phyloP scores from a whole-genome alignment of 2,113 vertebrate genomes.

The Malurus melanocephalus region DNA sequence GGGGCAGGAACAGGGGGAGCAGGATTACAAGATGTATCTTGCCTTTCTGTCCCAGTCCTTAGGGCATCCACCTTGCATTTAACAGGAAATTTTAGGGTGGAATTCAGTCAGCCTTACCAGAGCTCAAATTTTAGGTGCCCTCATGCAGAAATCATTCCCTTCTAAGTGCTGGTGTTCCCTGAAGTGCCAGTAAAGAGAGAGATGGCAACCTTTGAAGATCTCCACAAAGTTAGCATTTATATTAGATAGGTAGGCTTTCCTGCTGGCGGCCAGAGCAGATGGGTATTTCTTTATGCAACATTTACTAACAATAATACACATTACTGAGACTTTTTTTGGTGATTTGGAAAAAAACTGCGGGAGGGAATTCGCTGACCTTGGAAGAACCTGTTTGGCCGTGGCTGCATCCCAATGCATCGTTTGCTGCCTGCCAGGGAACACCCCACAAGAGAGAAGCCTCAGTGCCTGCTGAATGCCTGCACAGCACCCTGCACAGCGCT shows the following conservation, averaged over 20 bases:
- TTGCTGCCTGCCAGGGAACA: not conserved
- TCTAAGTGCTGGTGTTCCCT: not conserved
- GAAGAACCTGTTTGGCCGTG: not conserved
- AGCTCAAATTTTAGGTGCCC: not conserved
- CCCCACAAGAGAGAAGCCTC: not conserved
- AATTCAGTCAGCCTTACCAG: not conserved
- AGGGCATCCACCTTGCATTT: rapidly evolving
- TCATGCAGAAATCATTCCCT: not conserved
- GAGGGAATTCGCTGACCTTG: not conserved
- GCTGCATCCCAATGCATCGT: not conserved
- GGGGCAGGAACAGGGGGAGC: not conserved
- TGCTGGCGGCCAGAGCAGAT: not conserved
- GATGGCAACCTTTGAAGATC: not conserved
- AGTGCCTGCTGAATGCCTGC: not conserved
- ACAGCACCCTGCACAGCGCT: not conserved
- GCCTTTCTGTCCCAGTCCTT: not conserved
- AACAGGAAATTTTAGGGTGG: not conserved
- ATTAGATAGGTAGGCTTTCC: not conserved
- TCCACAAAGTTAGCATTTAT: not conserved
- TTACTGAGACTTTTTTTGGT: not conserved
- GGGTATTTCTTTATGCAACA: not conserved
- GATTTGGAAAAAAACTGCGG: not conserved
- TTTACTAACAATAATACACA: not conserved
- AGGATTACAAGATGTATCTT: not conserved
- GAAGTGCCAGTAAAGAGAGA: not conserved